Evolutionary conservation across 2,888 invertebrate genomes (phyloP).

Genomic region (Scaptomyza parva): DNA sequence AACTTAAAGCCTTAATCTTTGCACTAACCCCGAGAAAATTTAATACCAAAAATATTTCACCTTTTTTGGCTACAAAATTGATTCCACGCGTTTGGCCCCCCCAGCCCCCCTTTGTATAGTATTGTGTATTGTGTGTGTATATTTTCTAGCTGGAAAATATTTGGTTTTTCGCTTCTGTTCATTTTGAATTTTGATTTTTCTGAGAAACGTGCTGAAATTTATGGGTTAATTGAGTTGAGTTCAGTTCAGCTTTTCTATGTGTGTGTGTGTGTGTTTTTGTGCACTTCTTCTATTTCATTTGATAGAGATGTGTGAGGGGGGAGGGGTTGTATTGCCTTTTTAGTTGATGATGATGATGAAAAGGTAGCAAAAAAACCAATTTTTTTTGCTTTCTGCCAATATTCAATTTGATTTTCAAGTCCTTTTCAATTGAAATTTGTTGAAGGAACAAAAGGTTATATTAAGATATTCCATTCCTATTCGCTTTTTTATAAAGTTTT

Average conservation of each 20-base stretch:
- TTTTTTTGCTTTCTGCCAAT: not conserved
- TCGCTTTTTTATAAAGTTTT: too few species aligned
- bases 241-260: too few species aligned
- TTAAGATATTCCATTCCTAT: too few species aligned
- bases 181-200: not conserved
- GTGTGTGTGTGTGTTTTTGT: too few species aligned
- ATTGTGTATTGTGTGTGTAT: too few species aligned
- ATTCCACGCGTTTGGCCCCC: too few species aligned
- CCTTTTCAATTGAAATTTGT: too few species aligned
- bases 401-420: slow-evolving; percentile 5
- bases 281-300: not conserved
- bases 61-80: not conserved
- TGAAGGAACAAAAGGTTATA: too few species aligned
- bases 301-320: not conserved
- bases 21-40: not conserved
- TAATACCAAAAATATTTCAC: too few species aligned
- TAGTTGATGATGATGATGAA: not conserved
- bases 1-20: not conserved
- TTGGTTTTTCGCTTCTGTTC: not conserved
- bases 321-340: not conserved
- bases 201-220: not conserved
- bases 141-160: not conserved
- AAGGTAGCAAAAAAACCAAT: too few species aligned
- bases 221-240: slow-evolving; percentile 11
- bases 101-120: too few species aligned